A percentile compares a stretch with the other conserved stretches of the same genome.
These are phyloP conservation scores for Euphydryas editha DNA, from an alignment of 2,888 invertebrate genomes.

Conservation along the genomic window DNA sequence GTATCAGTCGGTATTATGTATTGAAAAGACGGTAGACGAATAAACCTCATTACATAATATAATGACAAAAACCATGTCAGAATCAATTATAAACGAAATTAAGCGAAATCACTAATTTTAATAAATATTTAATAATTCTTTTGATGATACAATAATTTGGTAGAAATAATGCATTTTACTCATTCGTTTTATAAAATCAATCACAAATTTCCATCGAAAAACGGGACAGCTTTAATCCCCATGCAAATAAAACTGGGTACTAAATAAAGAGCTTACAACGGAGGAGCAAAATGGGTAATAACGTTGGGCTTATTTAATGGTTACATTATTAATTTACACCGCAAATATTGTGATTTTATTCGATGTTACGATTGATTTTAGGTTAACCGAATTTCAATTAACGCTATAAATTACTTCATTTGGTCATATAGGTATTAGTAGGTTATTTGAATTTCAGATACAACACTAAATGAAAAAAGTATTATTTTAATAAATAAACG, in stretches of 20 bases:
- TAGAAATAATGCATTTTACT: not conserved
- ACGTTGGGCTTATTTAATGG: slow-evolving; percentile 41
- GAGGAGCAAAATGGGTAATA: slow-evolving; percentile 44
- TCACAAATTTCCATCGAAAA: slow-evolving; percentile 25
- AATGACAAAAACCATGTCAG: not conserved
- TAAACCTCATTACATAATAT: not conserved
- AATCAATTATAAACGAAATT: not conserved
- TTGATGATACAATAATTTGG: not conserved
- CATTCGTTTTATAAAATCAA: slow-evolving; percentile 26
- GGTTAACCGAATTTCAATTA: slow-evolving; percentile 37
- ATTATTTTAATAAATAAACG: not conserved
- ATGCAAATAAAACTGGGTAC: slow-evolving; percentile 41
- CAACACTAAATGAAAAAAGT: not conserved
- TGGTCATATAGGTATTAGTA: slow-evolving; percentile 9
- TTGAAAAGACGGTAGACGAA: not conserved
- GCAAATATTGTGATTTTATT: slow-evolving; percentile 41
- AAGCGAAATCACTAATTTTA: not conserved
- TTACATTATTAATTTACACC: slow-evolving; percentile 42
- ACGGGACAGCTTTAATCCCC: slow-evolving; percentile 39
- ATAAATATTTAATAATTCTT: slow-evolving; percentile 8
- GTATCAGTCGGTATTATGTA: too few relatives aligned
- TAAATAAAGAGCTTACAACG: slow-evolving; percentile 45
- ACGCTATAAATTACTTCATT: slow-evolving; percentile 26
- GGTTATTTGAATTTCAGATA: slow-evolving; percentile 1
- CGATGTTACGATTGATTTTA: slow-evolving; percentile 40